Percentiles rank a stretch among this genome's conserved stretches.
These are phyloP conservation scores for Mergus octosetaceus DNA, from an alignment of 2,797 vertebrate genomes.

Conservation along the genomic window DNA sequence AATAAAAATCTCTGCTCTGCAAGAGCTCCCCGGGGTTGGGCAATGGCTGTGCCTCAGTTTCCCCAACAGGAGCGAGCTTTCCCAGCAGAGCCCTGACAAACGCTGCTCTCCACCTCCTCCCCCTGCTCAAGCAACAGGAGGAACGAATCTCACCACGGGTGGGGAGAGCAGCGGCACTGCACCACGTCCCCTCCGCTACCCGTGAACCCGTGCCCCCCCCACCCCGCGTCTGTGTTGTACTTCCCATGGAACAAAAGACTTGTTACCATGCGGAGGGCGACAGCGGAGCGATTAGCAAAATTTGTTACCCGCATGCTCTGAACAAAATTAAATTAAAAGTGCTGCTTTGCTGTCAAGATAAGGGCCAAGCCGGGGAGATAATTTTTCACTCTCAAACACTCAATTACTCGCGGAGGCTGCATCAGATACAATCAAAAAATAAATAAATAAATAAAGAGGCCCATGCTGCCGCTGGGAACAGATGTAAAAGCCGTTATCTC, in stretches of 20 bases:
- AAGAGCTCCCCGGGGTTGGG: background rate
- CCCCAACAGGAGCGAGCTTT: background rate
- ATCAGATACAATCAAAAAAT: slow-evolving; percentile 76
- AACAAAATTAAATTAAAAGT: slow-evolving; percentile 85
- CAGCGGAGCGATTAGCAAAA: slow-evolving; percentile 80
- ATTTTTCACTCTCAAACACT: slow-evolving; percentile 85
- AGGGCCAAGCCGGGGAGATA: slow-evolving; percentile 81
- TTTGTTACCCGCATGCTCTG: slow-evolving; percentile 80
- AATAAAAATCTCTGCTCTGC: background rate
- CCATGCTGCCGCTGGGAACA: slow-evolving; percentile 70
- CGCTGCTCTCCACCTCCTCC: background rate
- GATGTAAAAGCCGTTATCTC: slow-evolving; percentile 74
- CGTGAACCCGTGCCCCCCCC: slow-evolving; percentile 18
- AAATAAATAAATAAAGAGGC: slow-evolving; percentile 31
- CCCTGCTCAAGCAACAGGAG: background rate
- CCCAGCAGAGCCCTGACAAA: rapidly evolving
- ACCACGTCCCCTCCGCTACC: background rate
- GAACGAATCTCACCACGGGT: background rate
- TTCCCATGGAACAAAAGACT: slow-evolving; percentile 72
- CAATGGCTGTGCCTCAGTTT: background rate
- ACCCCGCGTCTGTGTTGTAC: slow-evolving; percentile 46
- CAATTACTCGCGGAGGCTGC: slow-evolving; percentile 79
- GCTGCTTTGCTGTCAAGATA: slow-evolving; percentile 83
- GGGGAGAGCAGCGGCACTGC: rapidly evolving
- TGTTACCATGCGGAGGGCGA: slow-evolving; percentile 77